Evolutionary conservation across 1,140 invertebrate species (phyloP), one percentile per base, ranked within the genome.

Genomic region (Cydia strobilella): DNA sequence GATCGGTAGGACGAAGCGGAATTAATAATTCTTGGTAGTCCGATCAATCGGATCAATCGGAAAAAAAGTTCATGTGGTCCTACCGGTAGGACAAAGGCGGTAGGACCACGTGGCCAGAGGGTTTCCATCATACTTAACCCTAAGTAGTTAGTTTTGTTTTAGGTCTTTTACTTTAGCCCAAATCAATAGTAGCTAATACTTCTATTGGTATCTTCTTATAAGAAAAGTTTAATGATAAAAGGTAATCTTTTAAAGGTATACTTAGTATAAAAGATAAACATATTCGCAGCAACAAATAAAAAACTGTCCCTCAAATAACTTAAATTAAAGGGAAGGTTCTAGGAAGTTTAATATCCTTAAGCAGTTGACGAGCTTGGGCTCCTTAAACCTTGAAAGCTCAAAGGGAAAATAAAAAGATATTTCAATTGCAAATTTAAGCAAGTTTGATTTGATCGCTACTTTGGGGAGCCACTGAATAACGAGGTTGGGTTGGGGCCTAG

Each of bases 391-490:
- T 80, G 82, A 79, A 84, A 79, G 80, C 83, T 87, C 85, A 86
- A 89, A 89, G 83, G 84, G 85, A 81, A 87, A 89, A 89, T 89
- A 87, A 89, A 89, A 86, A 86, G 82, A 84, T 82, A 89, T 89
- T 89, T 84, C 87, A 83, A 86, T 87, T 89, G 86, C 87, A 89
- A 89, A 89, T 89, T 87, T 83, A 80, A 77, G 76, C 80, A 84
- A 87, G 86, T 89, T 86, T 85, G 87, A 84, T 85, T 82, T 85
- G 86, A 84, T 86, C 81, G 82, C 78, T 87, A 82, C 82, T 85
- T 79, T 72, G 81, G 79, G 77, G 78, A 79, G 81, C 74, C 81
- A 77, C 81, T 78, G 81, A 76, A 79, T 79, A 81, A 84, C 82
- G 83, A 85, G 79, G 73, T 81, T 76, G 81, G 75, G 54, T 48